A percentile compares a stretch with the other conserved stretches of the same genome.
Conservation (phyloP, 2,797 vertebrate genomes). For the Coccyzus lansbergi region DNA sequence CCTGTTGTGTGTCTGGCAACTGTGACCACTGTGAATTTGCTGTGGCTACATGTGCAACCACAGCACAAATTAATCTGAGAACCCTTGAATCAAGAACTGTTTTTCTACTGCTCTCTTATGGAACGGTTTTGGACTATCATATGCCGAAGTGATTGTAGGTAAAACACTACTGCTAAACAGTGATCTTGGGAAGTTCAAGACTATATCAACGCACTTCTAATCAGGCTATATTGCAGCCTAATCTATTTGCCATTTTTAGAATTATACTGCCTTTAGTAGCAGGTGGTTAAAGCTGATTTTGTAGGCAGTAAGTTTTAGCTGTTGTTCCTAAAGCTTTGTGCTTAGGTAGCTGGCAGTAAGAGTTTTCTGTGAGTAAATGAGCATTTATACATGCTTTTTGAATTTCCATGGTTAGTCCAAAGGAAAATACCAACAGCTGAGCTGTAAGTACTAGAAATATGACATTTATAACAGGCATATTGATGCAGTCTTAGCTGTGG, state of each 20-base stretch:
- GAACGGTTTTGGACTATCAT: not conserved
- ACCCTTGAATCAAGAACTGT: constrained; percentile 4
- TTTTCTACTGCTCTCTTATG: not conserved
- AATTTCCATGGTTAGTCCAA: constrained; percentile 47
- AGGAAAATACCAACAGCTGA: constrained; percentile 56
- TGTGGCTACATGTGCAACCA: constrained; percentile 40
- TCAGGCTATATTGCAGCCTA: not conserved
- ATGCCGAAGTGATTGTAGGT: not conserved
- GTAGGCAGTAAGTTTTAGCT: not conserved
- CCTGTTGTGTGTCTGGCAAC: constrained; percentile 1
- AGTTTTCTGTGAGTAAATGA: constrained; percentile 47
- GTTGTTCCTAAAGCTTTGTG: constrained; percentile 23
- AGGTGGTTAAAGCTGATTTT: constrained; percentile 5
- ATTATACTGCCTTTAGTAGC: not conserved
- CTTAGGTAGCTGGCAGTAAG: constrained; percentile 29
- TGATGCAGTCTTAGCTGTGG: constrained; percentile 18
- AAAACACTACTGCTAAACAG: not conserved
- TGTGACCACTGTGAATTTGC: constrained; percentile 39
- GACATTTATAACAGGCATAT: constrained; percentile 41
- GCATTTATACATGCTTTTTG: constrained; percentile 43
- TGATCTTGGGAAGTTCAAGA: not conserved
- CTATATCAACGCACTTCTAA: not conserved
- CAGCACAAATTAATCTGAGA: constrained; percentile 45
- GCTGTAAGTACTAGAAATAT: constrained; percentile 57
- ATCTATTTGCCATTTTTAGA: not conserved